phyloP scores from a whole-genome alignment of 2,797 vertebrate genomes.

The Manis crassicaudata region DNA sequence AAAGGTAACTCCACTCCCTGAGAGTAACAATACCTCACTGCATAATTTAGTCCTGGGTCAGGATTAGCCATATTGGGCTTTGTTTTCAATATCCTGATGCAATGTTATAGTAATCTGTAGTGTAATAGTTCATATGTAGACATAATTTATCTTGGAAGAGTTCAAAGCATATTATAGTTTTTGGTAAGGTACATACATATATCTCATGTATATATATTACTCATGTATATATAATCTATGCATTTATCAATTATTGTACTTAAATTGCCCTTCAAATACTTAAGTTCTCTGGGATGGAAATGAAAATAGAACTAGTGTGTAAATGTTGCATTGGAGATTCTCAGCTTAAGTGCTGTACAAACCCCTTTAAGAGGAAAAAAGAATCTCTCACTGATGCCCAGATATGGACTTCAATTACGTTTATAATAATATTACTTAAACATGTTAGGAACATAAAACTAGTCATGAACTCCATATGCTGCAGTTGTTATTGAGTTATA shows the following conservation, averaged over 20 bases:
- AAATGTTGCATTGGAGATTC: not conserved
- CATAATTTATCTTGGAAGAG: not conserved
- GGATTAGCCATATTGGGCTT: not conserved
- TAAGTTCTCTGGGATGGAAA: not conserved
- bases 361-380: not conserved
- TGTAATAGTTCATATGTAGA: not conserved
- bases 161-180: conserved; percentile 44
- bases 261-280: conserved; percentile 33
- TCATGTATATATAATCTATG: not conserved
- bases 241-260: not conserved
- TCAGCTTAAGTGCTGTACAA: not conserved
- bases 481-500: conserved; percentile 58
- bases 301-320: not conserved
- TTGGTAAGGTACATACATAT: not conserved
- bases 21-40: not conserved
- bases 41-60: not conserved
- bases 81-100: not conserved
- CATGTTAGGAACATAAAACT: conserved; percentile 41
- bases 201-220: not conserved
- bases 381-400: not conserved
- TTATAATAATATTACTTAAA: conserved; percentile 60
- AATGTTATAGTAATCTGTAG: not conserved
- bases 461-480: not conserved
- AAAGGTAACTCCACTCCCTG: not conserved
- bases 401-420: conserved; percentile 59